These are phyloP conservation scores for Crocallis elinguaria DNA, from an alignment of 2,888 invertebrate genomes.

Conservation along the genomic window DNA sequence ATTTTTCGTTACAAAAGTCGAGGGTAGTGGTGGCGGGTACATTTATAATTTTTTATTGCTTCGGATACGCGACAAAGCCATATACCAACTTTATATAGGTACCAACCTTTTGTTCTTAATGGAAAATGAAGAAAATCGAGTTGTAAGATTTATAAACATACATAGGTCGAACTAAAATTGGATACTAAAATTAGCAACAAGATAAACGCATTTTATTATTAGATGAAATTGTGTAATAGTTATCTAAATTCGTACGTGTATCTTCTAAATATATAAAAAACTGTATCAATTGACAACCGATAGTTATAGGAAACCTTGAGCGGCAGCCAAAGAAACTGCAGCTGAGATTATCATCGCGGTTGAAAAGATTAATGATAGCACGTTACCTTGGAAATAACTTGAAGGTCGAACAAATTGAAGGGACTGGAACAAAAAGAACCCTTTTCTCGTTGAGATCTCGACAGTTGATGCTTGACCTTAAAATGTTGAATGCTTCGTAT, in stretches of 20 bases:
- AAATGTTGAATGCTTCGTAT: slow-evolving; percentile 23
- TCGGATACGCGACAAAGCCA: no score
- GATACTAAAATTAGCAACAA: background rate
- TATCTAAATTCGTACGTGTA: no score
- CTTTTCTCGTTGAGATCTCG: slow-evolving; percentile 48
- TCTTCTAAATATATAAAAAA: background rate
- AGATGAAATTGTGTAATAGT: no score
- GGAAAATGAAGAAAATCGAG: no score
- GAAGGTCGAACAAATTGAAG: slow-evolving; percentile 46
- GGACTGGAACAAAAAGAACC: slow-evolving; percentile 42
- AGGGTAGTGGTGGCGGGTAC: no score
- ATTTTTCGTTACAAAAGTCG: no score
- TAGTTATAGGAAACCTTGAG: slow-evolving; percentile 38
- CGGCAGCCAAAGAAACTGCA: slow-evolving; percentile 47
- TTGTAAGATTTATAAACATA: no score
- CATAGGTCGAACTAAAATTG: no score
- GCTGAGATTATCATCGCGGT: slow-evolving; percentile 37
- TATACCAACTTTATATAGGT: no score
- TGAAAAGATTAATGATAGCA: slow-evolving; percentile 49
- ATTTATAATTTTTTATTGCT: no score
- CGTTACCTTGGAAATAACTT: slow-evolving; percentile 38
- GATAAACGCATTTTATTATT: background rate
- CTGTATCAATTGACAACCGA: slow-evolving; percentile 31
- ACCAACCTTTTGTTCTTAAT: no score
- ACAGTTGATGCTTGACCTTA: slow-evolving; percentile 42